Evolutionary conservation across 2,113 vertebrate genomes (phyloP), one percentile per base, ranked within the genome.

Genomic region (Poecile atricapillus): DNA sequence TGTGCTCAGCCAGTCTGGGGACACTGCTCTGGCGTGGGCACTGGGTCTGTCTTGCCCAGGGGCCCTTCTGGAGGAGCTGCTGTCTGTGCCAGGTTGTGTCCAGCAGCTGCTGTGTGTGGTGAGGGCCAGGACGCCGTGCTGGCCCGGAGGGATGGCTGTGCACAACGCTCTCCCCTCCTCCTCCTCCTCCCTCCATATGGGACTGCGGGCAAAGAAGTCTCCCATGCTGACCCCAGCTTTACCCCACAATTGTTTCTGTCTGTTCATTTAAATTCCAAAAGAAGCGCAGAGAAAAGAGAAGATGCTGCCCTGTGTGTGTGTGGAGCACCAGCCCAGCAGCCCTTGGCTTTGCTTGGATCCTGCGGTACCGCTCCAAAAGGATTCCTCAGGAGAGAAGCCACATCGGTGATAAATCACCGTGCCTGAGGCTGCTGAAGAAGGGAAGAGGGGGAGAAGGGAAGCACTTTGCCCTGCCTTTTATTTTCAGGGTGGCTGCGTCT

Each of bases 251-350:
- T 90, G 64, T 93, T 93, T 50, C 59, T 88, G 53, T 9, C 79
- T 35, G 33, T 87, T 90, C 49, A 83, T 94, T 95, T 89, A 84
- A 94, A 96, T 94, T 78, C 76, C 44, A 68, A 86, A 94, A 68
- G 87, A 70, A 84, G 69, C 0, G 15, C 19, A 69, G 78, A 88
- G 68, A 63, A 90, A 83, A 75, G 79, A 35, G 82, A 39, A 35
- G 73, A 13, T 81, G 44, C 65, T 83, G 76, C 86, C 30, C 25
- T 11, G 24, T 0, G 3, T 63, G 3, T 63, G 16, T 64, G 83
- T 23, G 28, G 71, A 81, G 85, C 52, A 56, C 39, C 67, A 52
- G 60, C 59, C 55, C 14, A 2, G 63, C 47, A 73, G 75, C 39
- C 64, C 2, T 1, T 1, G 2, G 73, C 65, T 50, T 52, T n/a